Percentiles rank a stretch among this genome's conserved stretches.
phyloP scores from a whole-genome alignment of 2,113 vertebrate species.

The Cisticola juncidis region DNA sequence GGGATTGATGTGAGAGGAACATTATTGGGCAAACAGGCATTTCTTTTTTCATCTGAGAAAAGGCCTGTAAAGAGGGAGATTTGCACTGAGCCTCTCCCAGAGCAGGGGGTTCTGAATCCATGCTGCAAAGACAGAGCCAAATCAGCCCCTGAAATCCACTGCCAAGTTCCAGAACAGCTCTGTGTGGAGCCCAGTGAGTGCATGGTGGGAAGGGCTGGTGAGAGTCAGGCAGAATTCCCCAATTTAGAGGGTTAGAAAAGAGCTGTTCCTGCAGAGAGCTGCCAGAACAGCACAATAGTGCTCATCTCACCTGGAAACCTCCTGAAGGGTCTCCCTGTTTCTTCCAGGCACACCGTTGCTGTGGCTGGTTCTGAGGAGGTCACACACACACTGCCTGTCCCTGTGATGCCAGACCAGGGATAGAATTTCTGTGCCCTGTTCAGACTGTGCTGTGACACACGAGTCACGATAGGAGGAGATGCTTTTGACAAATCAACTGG shows the following conservation, averaged over 20 bases:
- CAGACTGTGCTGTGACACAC: background rate
- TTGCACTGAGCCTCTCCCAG: background rate
- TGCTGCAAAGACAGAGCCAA: background rate
- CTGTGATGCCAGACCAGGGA: background rate
- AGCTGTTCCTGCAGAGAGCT: background rate
- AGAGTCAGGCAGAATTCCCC: background rate
- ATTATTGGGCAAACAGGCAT: background rate
- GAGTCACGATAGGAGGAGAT: rapidly evolving
- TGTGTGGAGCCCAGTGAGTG: background rate
- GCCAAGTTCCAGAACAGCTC: background rate
- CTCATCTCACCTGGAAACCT: background rate
- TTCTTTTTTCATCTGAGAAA: background rate
- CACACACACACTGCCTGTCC: background rate
- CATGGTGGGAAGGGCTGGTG: background rate
- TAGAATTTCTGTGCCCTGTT: background rate
- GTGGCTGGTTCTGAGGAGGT: background rate
- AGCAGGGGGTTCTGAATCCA: background rate
- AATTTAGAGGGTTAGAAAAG: background rate
- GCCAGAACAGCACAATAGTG: background rate
- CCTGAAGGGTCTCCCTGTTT: background rate
- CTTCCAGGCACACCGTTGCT: background rate
- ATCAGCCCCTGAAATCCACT: background rate
- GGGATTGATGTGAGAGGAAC: background rate
- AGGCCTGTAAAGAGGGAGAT: background rate
- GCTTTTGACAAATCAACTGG: background rate